Base-by-base conservation (phyloP, 1,140 invertebrate species). In the Batillaria attramentaria region DNA sequence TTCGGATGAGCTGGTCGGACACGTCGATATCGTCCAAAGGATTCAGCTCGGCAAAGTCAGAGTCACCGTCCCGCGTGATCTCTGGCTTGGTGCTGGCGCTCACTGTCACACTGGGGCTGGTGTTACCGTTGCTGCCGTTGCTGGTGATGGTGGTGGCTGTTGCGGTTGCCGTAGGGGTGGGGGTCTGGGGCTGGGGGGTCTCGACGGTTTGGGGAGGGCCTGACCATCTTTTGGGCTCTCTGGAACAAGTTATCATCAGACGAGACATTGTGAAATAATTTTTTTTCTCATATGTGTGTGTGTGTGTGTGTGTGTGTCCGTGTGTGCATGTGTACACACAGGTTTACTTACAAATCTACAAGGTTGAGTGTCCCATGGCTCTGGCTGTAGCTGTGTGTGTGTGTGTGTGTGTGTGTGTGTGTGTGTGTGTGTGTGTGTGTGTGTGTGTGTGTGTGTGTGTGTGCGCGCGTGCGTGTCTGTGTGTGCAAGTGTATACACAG, bases 21-120 rank as follows among this genome's bases (percentile, higher is more conserved):
- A 97, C 95, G 84, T 97, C 96, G 28, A 96, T 91, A 88, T 96
- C 94, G 86, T 96, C 95, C 81, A 96, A 91, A 69, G 95, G 92
- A 77, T 90, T 90, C 60, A 90, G 80, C 69, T 90, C 86, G 72
- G 85, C 79, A 81, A 88, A 89, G 78, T 88, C 87, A 0, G 84
- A 87, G 76, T 88, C 89, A 18, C 80, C 81, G 79, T 86, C 87
- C 65, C 85, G 87, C 62, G 84, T 85, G 42, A 86, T 88, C 50
- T 87, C 89, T 75, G 28, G 87, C 88, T 87, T 91, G 43, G 72
- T 73, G 91, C 20, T 37, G 33, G 72, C 72, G 37, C 72, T 73
- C 62, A 43, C 72, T 1, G 72, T 73, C 28, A 73, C 72, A 24
- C 46, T 73, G 24, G 72, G 72, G 3, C 46, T 42, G 72, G 91